Evolutionary conservation across 2,113 vertebrate species (phyloP).

Genomic region (Condylura cristata): DNA sequence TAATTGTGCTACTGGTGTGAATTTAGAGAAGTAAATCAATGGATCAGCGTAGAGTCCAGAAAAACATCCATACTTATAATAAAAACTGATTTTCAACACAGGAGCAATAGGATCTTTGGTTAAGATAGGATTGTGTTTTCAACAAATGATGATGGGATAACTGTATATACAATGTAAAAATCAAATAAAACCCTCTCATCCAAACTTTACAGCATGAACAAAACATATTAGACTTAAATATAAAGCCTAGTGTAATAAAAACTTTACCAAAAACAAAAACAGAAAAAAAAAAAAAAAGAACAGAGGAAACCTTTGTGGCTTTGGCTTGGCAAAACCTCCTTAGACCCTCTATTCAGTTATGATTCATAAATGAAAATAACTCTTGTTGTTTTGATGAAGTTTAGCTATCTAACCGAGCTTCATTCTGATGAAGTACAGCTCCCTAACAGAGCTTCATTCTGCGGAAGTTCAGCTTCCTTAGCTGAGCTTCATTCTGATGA

Average conservation of each 20-base stretch:
- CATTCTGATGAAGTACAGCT: too few species aligned
- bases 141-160: conserved; percentile 14
- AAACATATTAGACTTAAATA: neutral
- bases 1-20: neutral
- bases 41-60: neutral
- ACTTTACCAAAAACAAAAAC: neutral
- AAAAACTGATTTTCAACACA: neutral
- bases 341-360: neutral
- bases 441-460: too few species aligned
- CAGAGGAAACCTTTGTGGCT: neutral
- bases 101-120: neutral
- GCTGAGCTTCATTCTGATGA: too few species aligned
- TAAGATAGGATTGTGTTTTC: neutral
- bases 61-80: neutral
- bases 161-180: neutral
- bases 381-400: too few species aligned
- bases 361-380: conserved; percentile 6
- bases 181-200: neutral
- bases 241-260: neutral
- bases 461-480: too few species aligned
- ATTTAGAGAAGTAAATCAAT: neutral
- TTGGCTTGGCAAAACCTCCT: neutral
- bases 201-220: neutral
- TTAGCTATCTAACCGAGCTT: too few species aligned
- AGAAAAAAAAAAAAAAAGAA: too few species aligned